Evolutionary conservation across 2,797 vertebrate genomes (phyloP), one percentile per base, ranked within the genome.

Genomic region (Semaprochilodus insignis): DNA sequence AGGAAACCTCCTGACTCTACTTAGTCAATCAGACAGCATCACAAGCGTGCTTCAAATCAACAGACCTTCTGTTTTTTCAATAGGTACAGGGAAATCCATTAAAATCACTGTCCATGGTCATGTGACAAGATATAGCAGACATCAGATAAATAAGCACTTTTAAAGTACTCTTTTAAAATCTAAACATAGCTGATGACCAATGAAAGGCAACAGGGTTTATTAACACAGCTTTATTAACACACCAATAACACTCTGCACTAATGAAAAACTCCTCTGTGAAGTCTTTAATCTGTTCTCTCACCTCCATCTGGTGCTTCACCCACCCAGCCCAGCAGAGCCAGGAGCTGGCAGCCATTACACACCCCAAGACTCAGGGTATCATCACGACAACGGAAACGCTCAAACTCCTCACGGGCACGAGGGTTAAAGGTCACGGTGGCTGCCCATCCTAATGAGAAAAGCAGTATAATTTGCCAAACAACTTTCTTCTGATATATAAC

Each of bases 271-370:
- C 36, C 36, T 36, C 6, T 2, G 48, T 1, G 7, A 1, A 54
- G 3, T 16, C 23, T 63, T 66, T 13, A 27, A 19, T 34, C 23
- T 52, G 48, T 1, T 27, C 4, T 34, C 79, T 85, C n/a, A 86
- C 81, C 82, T 59, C 31, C 81, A 0, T 87, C 89, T 66, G 89
- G 34, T 15, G 80, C 81, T 5, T 88, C 89, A 21, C 96, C 97
- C 14, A 98, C 96, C 97, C 97, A 99, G 77, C 97, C 97, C 54
- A 98, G 92, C 86, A 97, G 90, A 0, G 96, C 97, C 70, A 98
- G 92, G 69, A 99, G 93, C 88, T 99, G 97, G 87, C 97, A 99
- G 82, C 97, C 97, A 0, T 99, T 99, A 86, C 97, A 98, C 75
- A 99, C 96, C 0, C 97, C 97, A 79, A 99, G 92, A 90, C 97